These are phyloP conservation scores for Teleiodes luculella DNA, from an alignment of 2,888 invertebrate species.

Conservation along the genomic window DNA sequence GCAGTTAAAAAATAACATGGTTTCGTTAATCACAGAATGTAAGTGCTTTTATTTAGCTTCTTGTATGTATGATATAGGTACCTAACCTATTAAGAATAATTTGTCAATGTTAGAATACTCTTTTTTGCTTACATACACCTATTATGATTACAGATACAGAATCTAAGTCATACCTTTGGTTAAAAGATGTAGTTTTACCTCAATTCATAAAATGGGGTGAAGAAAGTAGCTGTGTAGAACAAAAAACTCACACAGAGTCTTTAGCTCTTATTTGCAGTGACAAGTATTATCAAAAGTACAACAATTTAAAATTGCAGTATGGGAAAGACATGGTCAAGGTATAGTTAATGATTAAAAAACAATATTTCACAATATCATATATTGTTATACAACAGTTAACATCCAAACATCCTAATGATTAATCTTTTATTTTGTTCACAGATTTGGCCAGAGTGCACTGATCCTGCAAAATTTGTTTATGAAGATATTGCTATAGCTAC, in stretches of 20 bases:
- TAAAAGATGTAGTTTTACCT: constrained; percentile 74
- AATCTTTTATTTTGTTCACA: constrained; percentile 51
- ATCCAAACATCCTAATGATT: too few relatives aligned
- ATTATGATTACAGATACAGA: constrained; percentile 39
- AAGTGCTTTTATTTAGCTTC: too few relatives aligned
- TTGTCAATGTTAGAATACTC: too few relatives aligned
- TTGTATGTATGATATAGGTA: too few relatives aligned
- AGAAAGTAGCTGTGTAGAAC: constrained; percentile 41
- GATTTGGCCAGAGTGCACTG: constrained; percentile 95
- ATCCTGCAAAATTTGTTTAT: constrained; percentile 95
- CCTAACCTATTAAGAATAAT: too few relatives aligned
- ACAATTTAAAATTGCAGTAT: constrained; percentile 87
- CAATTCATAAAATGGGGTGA: constrained; percentile 82
- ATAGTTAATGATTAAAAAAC: too few relatives aligned
- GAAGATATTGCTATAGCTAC: constrained; percentile 97
- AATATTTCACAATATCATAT: too few relatives aligned
- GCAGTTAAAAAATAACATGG: constrained; percentile 46
- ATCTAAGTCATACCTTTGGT: constrained; percentile 68
- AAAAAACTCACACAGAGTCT: constrained; percentile 69
- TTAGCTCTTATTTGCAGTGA: constrained; percentile 82
- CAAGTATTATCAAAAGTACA: constrained; percentile 85
- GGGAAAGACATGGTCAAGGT: constrained; percentile 84
- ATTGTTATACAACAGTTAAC: too few relatives aligned
- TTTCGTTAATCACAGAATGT: constrained; percentile 46
- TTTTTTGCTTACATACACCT: background rate